phyloP scores from a whole-genome alignment of 64 coral and sea anemone genomes.

The Montipora foliosa region DNA sequence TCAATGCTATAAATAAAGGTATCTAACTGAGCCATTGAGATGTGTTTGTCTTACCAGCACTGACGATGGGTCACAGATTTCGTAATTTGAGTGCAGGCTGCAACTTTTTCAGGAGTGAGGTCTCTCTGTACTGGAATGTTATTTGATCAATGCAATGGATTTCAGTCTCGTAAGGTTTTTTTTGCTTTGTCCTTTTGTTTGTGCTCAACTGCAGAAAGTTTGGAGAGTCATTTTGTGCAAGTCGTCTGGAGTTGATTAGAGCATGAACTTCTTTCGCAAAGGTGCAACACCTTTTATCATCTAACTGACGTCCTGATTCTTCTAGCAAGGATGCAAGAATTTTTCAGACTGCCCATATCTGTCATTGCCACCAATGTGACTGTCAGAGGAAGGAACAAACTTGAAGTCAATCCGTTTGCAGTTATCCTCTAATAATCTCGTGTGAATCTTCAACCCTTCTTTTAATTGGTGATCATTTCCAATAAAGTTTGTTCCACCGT shows the following conservation, averaged over 20 bases:
- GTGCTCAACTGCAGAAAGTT: no score
- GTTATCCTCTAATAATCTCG: background rate
- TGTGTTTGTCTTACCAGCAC: no score
- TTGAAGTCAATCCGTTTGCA: slow-evolving; percentile 55
- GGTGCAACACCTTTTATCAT: background rate
- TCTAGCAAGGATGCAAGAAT: slow-evolving; percentile 22
- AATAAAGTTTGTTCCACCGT: background rate
- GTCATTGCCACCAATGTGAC: background rate
- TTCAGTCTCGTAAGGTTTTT: no score
- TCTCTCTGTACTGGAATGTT: no score
- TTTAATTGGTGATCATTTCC: slow-evolving; percentile 1
- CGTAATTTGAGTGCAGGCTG: no score
- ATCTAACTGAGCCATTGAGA: no score
- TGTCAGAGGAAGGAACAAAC: background rate
- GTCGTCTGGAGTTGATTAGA: slow-evolving; percentile 15
- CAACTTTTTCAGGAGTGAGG: no score
- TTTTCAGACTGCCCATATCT: slow-evolving; percentile 32
- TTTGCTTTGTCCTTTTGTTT: no score
- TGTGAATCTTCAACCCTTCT: background rate
- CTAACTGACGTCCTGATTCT: slow-evolving; percentile 26
- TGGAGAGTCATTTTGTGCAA: background rate
- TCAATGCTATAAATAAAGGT: no score
- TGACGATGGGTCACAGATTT: no score
- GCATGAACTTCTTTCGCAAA: background rate
- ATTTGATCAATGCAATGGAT: no score